Base-by-base conservation (phyloP, 2,888 invertebrate species). In the Conops quadrifasciatus region DNA sequence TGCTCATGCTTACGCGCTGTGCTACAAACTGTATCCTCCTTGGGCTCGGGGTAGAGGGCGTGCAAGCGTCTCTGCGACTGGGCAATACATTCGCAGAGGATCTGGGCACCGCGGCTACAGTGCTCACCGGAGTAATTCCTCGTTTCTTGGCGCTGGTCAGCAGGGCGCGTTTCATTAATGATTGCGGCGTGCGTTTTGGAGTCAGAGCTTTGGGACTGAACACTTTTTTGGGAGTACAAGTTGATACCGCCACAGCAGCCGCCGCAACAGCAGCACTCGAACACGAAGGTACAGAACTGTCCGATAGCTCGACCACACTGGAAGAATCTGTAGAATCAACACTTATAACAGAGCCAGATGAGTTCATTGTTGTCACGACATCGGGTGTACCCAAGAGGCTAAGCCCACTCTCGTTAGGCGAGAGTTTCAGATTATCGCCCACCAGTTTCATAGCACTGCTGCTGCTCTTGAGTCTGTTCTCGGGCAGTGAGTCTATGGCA, bases 61-160 rank as follows among this genome's bases (percentile, higher is more conserved):
- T 28, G 19, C 65, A 2, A n/a, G 36, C 16, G 11, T n/a, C 19
- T 21, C 28, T 71, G 45, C 69, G 69, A 21, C 49, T 43, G 4
- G 63, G 64, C 58, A 70, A 45, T 30, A 70, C 62, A 30, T 2
- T 63, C 19, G 51, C 70, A 47, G 36, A 56, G 53, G 69, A 30
- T 59, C 30, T 26, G 13, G 59, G 15, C 7, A 4, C 30, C 19
- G 19, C 1, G 71, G 47, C 19, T 4, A 76, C 67, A 45, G 74
- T 70, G 13, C 60, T n/a, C 9, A 68, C 71, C 1, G 72, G 72
- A 19, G 77, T 73, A 2, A 68, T 60, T 2, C 73, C 75, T 49
- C 78, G 77, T 67, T 84, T 84, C 53, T 82, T 84, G 13, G 82
- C 82, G 70, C 83, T 84, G n/a, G 82, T 79, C 4, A 84, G 51